These are phyloP conservation scores for Eledona agricola DNA, from an alignment of 2,888 invertebrate species.

Conservation along the genomic window DNA sequence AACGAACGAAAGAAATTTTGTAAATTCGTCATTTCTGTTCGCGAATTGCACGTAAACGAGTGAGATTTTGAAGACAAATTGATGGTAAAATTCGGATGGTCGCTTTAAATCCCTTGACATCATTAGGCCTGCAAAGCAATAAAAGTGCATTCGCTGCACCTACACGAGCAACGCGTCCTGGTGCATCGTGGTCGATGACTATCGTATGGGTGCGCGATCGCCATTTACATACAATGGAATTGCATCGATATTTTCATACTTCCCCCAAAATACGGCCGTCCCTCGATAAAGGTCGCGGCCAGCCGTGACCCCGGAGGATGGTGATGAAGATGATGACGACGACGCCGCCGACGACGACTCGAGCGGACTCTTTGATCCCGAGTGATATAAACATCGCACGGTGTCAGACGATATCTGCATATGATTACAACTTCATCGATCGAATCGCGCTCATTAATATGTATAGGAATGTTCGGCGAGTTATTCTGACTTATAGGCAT, in stretches of 20 bases:
- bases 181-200: conserved; percentile 48
- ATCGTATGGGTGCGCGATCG: conserved; percentile 49
- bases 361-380: conserved; percentile 45
- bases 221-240: conserved; percentile 56
- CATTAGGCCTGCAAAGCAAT: conserved; percentile 27
- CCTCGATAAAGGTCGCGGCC: conserved; percentile 30
- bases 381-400: conserved; percentile 50
- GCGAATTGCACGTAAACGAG: too few relatives aligned
- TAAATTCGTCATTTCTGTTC: too few relatives aligned
- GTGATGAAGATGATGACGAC: conserved; percentile 5
- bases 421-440: conserved; percentile 52
- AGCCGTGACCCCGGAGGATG: conserved; percentile 27
- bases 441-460: conserved; percentile 50
- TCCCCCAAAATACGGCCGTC: conserved; percentile 45
- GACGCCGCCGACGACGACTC: background rate
- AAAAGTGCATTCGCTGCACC: conserved; percentile 32
- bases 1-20: too few relatives aligned
- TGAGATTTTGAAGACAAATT: too few relatives aligned
- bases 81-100: conserved; percentile 11
- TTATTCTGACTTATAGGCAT: conserved; percentile 41
- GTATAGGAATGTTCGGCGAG: conserved; percentile 43
- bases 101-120: conserved; percentile 34
- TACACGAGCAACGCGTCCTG: conserved; percentile 19
- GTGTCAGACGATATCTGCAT: conserved; percentile 49
- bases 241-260: conserved; percentile 56